Percentiles rank a stretch among this genome's conserved stretches.
Conservation (phyloP, 2,888 invertebrate species). For the Caenorhabditis zanzibari region DNA sequence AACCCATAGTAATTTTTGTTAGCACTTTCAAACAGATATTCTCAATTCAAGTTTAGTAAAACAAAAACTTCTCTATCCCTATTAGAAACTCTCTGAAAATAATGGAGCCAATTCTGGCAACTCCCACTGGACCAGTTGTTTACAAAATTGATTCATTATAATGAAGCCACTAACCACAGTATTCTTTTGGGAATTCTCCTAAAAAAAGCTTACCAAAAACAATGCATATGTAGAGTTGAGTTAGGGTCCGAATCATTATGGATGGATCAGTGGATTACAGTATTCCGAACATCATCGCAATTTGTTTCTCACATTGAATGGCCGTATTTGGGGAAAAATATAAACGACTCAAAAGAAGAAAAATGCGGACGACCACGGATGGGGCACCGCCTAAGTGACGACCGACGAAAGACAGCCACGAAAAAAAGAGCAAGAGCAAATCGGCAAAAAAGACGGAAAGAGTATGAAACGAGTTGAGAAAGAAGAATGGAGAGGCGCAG, state of each 20-base stretch:
- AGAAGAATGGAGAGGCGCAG: conserved; percentile 29
- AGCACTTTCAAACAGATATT: not conserved
- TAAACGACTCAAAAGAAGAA: conserved; percentile 17
- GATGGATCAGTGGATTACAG: conserved; percentile 15
- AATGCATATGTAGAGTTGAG: conserved; percentile 16
- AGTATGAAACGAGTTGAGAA: conserved; percentile 39
- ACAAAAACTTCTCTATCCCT: too few species aligned
- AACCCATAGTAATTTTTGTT: not conserved
- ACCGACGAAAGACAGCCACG: conserved; percentile 41
- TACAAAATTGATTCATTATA: conserved; percentile 22
- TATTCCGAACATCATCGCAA: conserved; percentile 5
- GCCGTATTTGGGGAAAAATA: conserved; percentile 13
- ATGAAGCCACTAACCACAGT: conserved; percentile 30
- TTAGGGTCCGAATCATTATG: conserved; percentile 5
- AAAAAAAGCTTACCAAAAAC: conserved; percentile 32
- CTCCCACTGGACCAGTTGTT: conserved; percentile 12
- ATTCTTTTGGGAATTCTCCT: conserved; percentile 22
- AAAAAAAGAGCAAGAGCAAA: conserved; percentile 58
- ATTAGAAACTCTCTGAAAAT: not conserved
- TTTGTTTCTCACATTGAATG: conserved; percentile 40
- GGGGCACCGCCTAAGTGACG: conserved; percentile 58
- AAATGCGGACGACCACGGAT: conserved; percentile 40
- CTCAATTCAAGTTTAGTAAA: too few species aligned
- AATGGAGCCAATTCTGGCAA: conserved; percentile 9
- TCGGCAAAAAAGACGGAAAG: conserved; percentile 56